Percentiles rank a stretch among this genome's conserved stretches.
Evolutionary conservation across 2,113 vertebrate genomes (phyloP).

Genomic region (Anguilla rostrata): DNA sequence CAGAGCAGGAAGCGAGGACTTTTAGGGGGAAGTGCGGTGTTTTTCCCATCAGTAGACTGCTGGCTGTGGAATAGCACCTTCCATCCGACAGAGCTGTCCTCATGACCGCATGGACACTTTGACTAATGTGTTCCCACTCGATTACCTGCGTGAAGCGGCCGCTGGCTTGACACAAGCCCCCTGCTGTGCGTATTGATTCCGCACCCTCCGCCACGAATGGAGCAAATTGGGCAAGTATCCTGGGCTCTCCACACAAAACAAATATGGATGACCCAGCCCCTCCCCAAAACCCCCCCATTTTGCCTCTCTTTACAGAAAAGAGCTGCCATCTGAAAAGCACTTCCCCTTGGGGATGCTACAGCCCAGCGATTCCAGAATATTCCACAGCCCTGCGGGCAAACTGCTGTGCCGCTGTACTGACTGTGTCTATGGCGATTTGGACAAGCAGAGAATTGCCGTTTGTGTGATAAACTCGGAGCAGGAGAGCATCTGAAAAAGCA

Average conservation of each 20-base stretch:
- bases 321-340: neutral
- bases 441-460: neutral
- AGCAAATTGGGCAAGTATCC: neutral
- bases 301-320: neutral
- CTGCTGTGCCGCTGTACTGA: neutral
- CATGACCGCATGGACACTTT: neutral
- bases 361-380: neutral
- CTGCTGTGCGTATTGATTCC: neutral
- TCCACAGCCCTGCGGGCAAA: neutral
- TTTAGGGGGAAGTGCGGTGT: neutral
- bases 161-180: neutral
- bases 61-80: neutral
- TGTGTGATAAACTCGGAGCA: neutral
- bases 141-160: neutral
- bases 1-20: conserved; percentile 1
- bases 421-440: neutral
- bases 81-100: neutral
- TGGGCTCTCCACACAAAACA: neutral
- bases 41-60: neutral
- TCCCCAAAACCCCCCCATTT: neutral
- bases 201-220: neutral
- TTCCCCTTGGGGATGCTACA: neutral
- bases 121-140: neutral
- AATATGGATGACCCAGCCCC: neutral
- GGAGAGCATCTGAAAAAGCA: neutral